Conservation (phyloP, 2,113 vertebrate species). For the Dendropsophus ebraccatus region DNA sequence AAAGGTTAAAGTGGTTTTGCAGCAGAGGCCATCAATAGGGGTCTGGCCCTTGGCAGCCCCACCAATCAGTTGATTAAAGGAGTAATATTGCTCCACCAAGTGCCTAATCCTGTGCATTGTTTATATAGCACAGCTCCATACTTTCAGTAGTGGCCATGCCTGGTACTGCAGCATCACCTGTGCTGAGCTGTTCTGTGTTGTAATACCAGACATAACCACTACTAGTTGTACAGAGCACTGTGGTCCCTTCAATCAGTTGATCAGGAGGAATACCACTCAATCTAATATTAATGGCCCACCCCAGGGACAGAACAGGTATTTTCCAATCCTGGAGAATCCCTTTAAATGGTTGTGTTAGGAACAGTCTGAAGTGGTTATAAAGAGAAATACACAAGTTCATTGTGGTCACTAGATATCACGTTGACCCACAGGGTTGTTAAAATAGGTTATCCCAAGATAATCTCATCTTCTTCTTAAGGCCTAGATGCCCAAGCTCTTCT, state of each 20-base stretch:
- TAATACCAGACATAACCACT: not conserved
- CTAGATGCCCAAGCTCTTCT: not conserved
- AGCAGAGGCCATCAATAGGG: not conserved
- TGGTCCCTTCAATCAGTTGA: not conserved
- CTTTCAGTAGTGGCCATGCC: not conserved
- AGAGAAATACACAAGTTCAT: conserved; percentile 1
- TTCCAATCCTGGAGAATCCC: not conserved
- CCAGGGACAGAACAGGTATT: not conserved
- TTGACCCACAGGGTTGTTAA: not conserved
- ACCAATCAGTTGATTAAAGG: too few species aligned
- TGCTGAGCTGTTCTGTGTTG: not conserved
- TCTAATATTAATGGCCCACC: not conserved
- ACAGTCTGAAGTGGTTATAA: conserved; percentile 33
- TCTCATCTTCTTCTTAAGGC: not conserved
- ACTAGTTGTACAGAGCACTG: too few species aligned
- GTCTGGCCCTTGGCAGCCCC: too few species aligned
- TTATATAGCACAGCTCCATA: not conserved
- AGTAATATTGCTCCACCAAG: too few species aligned
- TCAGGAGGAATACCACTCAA: not conserved
- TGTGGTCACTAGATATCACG: not conserved
- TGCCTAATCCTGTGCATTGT: not conserved
- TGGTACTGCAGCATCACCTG: too few species aligned
- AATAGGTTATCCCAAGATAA: not conserved
- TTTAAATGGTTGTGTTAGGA: conserved; percentile 3
- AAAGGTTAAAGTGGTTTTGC: not conserved